These are phyloP conservation scores for Ivindomyrus marchei DNA, from an alignment of 2,113 vertebrate species.

Conservation along the genomic window DNA sequence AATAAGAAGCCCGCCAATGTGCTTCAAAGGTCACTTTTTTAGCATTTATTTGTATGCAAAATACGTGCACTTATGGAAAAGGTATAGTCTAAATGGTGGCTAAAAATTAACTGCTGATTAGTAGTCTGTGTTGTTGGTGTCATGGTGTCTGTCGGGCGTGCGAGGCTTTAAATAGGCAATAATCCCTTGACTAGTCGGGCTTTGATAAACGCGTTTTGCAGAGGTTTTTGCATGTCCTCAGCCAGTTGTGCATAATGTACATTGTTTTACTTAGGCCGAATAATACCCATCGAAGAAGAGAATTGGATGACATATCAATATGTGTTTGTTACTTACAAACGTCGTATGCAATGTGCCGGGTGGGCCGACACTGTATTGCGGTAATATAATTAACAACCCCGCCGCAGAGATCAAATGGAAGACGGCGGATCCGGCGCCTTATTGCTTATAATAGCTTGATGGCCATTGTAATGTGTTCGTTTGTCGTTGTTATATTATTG, in stretches of 20 bases:
- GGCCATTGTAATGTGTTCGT: not conserved
- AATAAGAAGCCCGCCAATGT: not conserved
- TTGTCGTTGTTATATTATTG: not conserved
- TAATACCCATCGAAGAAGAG: not conserved
- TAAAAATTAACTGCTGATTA: not conserved
- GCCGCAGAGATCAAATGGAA: not conserved
- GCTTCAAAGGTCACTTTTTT: not conserved
- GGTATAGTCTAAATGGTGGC: not conserved
- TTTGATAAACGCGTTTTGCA: not conserved
- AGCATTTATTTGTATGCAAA: not conserved
- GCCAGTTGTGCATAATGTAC: no score
- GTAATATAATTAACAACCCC: not conserved
- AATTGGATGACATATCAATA: not conserved
- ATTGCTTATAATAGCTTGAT: not conserved
- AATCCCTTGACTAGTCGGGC: not conserved
- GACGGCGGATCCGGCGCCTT: not conserved
- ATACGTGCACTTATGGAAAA: not conserved
- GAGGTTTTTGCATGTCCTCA: not conserved
- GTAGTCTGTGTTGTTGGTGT: not conserved
- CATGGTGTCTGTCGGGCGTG: not conserved
- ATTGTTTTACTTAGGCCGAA: not conserved
- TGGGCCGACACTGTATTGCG: not conserved
- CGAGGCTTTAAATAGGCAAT: not conserved
- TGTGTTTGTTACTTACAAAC: not conserved
- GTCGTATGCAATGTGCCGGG: not conserved